Base-by-base conservation (phyloP, 2,797 vertebrate species). In the Thunnus albacares region DNA sequence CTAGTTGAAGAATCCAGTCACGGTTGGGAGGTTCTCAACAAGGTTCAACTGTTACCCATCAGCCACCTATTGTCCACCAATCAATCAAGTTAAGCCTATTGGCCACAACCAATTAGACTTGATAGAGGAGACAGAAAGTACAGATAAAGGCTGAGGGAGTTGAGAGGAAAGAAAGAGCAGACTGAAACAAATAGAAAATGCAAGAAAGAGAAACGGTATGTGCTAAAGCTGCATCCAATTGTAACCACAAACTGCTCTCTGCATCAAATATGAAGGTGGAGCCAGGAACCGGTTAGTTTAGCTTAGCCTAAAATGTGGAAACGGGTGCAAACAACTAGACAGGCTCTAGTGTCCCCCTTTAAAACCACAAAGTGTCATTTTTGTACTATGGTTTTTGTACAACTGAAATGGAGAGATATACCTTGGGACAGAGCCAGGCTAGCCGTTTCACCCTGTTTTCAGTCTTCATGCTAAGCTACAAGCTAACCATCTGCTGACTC, bases 1-100 rank as follows among this genome's bases (percentile, higher is more conserved):
- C 73, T 75, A 47, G 55, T 45, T 47, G 43, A 63, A 79, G 73
- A 65, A 28, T 77, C 41, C 13, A 14, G 83, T 86, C 81, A 86
- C 1, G 47, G 79, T 65, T 43, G 30, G 68, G 66, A 85, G 63
- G 35, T 65, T 83, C 76, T 84, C 75, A 83, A 82, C 74, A 87
- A 82, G 85, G 79, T 84, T 87, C 55, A 73, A 70, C 76, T 57
- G 84, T 83, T 83, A 55, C 52, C 43, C 71, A 67, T 77, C 72
- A 64, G 45, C 56, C 58, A 20, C 30, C 65, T 53, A 30, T 60
- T 87, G 56, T 82, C 26, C 41, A 60, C 41, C 33, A 43, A 52
- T 87, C 72, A 68, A 57, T 80, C 43, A 86, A 47, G 55, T 61
- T 72, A 62, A 73, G 56, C 45, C 57, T 18, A 66, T n/a, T 61